Evolutionary conservation across 92 coral and sea anemone species (phyloP), one percentile per base, ranked within the genome.

Genomic region (Epizoanthus illoricatus): DNA sequence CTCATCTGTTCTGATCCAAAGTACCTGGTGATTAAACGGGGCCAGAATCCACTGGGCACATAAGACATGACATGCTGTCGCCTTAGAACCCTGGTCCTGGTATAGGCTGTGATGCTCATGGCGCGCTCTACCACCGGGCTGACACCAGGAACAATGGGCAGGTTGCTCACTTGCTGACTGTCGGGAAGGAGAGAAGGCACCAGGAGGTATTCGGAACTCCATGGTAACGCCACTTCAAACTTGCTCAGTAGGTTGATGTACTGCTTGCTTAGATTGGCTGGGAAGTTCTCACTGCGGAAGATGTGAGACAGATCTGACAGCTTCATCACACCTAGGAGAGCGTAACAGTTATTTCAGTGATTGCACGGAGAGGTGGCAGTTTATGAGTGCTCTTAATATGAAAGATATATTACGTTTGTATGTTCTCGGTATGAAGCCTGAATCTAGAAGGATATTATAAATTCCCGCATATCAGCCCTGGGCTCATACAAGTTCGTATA

Each of bases 11-110:
- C 36, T 1, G 36, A 28, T 28, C 36, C 36, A 28, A 28, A 28
- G 7, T 28, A 96, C 99, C 99, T 96, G 10, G 99, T 96, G 81
- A 96, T 93, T 57, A 96, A 88, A 56, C 99, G 87, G 0, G 99
- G 98, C 99, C 99, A 96, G 86, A 96, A 96, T 23, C 99, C 99
- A 70, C 99, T 93, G 21, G 99, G 99, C 28, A 96, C 94, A 80
- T 96, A 96, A 11, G 99, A 96, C 99, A 96, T 96, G 75, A 96
- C 88, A 78, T 96, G 92, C 85, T 96, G 99, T 70, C 99, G 74
- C 55, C 99, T 84, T 42, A 96, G 85, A 13, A 96, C 99, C n/a
- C 94, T 90, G 78, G 85, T 85, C 83, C 92, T 88, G 42, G 94
- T 91, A 73, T 96, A 96, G 33, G 99, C 98, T 0, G 92, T 89